phyloP scores from a whole-genome alignment of 2,113 vertebrate species.

The Alligator sinensis region DNA sequence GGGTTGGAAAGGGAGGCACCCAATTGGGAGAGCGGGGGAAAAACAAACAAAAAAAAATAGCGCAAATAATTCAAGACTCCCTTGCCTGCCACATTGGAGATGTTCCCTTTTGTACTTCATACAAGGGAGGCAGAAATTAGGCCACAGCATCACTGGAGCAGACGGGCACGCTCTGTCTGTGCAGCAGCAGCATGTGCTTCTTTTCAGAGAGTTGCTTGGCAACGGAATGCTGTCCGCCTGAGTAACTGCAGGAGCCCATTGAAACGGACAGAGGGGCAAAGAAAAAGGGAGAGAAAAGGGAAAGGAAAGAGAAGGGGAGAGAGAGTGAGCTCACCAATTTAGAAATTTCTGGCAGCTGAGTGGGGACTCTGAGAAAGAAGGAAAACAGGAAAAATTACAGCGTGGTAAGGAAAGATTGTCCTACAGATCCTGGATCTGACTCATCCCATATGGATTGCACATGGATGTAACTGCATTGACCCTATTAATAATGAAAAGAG shows the following conservation, averaged over 20 bases:
- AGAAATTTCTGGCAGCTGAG: slow-evolving; percentile 53
- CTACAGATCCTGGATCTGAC: not conserved
- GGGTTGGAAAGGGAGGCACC: slow-evolving; percentile 22
- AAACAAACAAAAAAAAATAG: slow-evolving; percentile 48
- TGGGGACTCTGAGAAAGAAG: slow-evolving; percentile 18
- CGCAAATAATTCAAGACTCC: slow-evolving; percentile 59
- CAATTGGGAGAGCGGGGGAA: not conserved
- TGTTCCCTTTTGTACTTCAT: slow-evolving; percentile 70
- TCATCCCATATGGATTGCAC: not conserved
- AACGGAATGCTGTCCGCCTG: slow-evolving; percentile 77
- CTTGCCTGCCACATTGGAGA: slow-evolving; percentile 50
- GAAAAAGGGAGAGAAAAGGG: slow-evolving; percentile 31
- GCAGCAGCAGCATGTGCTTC: slow-evolving; percentile 62
- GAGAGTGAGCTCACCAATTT: slow-evolving; percentile 61
- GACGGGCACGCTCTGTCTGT: slow-evolving; percentile 69
- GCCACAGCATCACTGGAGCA: slow-evolving; percentile 71
- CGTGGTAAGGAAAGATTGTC: slow-evolving; percentile 19
- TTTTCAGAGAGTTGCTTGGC: slow-evolving; percentile 73
- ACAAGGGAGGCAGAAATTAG: slow-evolving; percentile 75
- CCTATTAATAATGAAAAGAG: not conserved
- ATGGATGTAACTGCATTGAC: not conserved
- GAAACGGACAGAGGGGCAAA: slow-evolving; percentile 42
- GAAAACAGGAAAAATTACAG: slow-evolving; percentile 29
- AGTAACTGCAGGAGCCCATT: slow-evolving; percentile 67
- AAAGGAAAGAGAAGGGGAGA: slow-evolving; percentile 24